phyloP scores from a whole-genome alignment of 2,113 vertebrate species.

The Emydocephalus ijimae region DNA sequence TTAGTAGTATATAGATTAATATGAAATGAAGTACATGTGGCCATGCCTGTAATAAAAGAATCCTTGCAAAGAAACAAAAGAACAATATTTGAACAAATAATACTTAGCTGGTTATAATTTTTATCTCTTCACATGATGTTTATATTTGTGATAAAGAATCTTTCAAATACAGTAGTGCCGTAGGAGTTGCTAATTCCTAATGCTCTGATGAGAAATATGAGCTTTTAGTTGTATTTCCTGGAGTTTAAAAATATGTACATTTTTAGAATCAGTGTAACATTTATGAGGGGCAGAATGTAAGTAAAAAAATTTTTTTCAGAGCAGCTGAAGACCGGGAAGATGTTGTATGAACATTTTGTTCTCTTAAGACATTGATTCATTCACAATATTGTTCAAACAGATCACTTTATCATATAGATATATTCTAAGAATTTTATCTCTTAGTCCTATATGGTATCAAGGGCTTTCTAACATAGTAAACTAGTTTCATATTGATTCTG shows the following conservation, averaged over 20 bases:
- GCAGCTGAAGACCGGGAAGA: background rate
- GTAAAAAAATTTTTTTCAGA: background rate
- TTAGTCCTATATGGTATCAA: background rate
- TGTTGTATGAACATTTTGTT: background rate
- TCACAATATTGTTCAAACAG: background rate
- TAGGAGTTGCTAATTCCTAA: background rate
- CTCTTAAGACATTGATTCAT: background rate
- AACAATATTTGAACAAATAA: background rate
- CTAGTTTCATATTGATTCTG: slow-evolving; percentile 2
- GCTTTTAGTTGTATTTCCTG: background rate
- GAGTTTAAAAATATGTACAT: background rate
- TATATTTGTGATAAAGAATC: background rate
- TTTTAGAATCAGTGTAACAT: background rate
- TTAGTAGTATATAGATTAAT: background rate
- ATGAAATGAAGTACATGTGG: background rate
- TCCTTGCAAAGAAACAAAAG: background rate
- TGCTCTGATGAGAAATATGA: background rate
- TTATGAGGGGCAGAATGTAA: background rate
- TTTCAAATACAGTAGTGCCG: background rate
- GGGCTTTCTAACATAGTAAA: background rate
- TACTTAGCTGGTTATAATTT: background rate
- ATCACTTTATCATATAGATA: background rate
- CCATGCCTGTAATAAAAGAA: background rate
- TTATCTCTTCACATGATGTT: background rate
- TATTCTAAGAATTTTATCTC: background rate